Evolutionary conservation across 2,888 invertebrate genomes (phyloP).

Genomic region (Zeuzera pyrina): DNA sequence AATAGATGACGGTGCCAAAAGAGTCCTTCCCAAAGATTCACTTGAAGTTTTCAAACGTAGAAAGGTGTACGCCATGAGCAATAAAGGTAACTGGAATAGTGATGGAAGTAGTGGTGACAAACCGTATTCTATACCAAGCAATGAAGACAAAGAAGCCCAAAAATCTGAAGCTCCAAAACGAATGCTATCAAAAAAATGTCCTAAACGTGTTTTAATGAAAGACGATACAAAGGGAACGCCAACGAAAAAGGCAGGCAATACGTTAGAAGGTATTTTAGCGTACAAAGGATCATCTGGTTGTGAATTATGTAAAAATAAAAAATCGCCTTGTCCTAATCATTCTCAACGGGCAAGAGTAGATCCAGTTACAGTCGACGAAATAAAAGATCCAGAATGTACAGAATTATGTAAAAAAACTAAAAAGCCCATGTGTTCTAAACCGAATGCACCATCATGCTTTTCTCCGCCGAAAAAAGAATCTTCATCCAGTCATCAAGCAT

Average conservation of each 20-base stretch:
- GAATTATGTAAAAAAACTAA: constrained; percentile 17
- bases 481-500: constrained; percentile 2
- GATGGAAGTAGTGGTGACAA: constrained; percentile 12
- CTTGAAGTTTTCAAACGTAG: constrained; percentile 44
- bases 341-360: too few species aligned
- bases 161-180: too few species aligned
- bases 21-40: constrained; percentile 48
- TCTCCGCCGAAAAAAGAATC: constrained; percentile 15
- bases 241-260: too few species aligned
- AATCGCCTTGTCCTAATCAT: too few species aligned
- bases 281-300: too few species aligned
- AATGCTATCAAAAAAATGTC: too few species aligned
- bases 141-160: constrained; percentile 22
- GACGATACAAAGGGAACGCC: too few species aligned
- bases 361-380: too few species aligned
- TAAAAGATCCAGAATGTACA: constrained; percentile 24
- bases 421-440: constrained; percentile 20
- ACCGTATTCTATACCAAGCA: constrained; percentile 18
- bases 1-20: constrained; percentile 13
- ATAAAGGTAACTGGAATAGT: constrained; percentile 40
- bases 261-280: too few species aligned
- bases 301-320: too few species aligned
- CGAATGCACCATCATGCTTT: constrained; percentile 12
- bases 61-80: constrained; percentile 34
- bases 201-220: too few species aligned